phyloP scores from a whole-genome alignment of 2,113 vertebrate genomes.

The Edolisoma coerulescens region DNA sequence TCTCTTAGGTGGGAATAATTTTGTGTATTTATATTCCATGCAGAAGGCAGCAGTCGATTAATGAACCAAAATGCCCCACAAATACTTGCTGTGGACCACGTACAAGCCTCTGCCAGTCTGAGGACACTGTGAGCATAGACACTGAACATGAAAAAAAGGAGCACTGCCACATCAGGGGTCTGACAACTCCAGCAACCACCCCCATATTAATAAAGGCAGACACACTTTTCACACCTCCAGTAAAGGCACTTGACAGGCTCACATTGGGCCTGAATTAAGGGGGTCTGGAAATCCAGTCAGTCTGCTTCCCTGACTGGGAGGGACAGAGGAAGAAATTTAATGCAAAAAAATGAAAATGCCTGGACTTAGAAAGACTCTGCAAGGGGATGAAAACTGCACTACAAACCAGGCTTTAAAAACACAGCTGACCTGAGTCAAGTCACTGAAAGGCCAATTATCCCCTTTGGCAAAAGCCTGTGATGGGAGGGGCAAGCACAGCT shows the following conservation, averaged over 20 bases:
- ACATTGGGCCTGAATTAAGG: background rate
- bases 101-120: background rate
- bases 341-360: background rate
- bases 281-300: conserved; percentile 7
- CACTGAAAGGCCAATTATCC: background rate
- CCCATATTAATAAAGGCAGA: background rate
- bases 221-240: background rate
- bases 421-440: background rate
- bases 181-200: background rate
- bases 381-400: background rate
- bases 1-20: background rate
- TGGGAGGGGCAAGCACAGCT: background rate
- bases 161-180: background rate
- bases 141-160: background rate
- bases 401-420: background rate
- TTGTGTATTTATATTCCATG: background rate
- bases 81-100: background rate
- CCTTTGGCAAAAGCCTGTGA: background rate
- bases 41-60: background rate
- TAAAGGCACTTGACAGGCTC: conserved; percentile 24
- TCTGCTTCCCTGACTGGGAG: background rate
- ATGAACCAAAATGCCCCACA: background rate
- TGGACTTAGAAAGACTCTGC: background rate
- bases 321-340: background rate
- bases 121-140: background rate